These are phyloP conservation scores for Podilymbus podiceps DNA, from an alignment of 2,113 vertebrate species.

Conservation along the genomic window DNA sequence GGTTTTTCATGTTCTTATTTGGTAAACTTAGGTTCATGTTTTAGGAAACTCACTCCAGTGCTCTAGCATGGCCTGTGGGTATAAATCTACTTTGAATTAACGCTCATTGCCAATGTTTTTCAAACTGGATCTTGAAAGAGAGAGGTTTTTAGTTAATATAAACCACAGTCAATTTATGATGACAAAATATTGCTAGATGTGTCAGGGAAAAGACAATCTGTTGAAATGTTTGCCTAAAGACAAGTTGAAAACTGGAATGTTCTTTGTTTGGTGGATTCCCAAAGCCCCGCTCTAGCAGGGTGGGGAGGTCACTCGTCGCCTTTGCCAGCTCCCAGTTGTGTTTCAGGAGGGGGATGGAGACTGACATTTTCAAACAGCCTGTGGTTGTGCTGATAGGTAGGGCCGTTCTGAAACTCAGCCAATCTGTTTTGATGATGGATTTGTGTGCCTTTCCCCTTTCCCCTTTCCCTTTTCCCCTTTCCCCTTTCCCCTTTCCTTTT, in stretches of 20 bases:
- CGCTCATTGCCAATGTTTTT: not conserved
- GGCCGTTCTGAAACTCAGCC: not conserved
- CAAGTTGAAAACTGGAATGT: not conserved
- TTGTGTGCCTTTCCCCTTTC: too few species aligned
- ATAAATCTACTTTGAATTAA: not conserved
- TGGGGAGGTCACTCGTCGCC: not conserved
- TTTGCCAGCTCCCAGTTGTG: not conserved
- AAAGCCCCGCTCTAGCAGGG: not conserved
- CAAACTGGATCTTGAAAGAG: not conserved
- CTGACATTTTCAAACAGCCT: not conserved
- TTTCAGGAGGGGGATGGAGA: not conserved
- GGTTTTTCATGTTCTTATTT: conserved; percentile 24
- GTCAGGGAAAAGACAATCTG: not conserved
- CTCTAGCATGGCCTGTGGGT: not conserved
- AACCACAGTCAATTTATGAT: not conserved
- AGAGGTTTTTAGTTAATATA: not conserved
- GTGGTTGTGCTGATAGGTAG: not conserved
- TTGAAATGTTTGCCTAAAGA: not conserved
- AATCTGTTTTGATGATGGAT: not conserved
- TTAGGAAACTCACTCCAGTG: not conserved
- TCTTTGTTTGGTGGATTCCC: not conserved
- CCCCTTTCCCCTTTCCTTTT: too few species aligned
- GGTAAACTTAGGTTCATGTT: not conserved
- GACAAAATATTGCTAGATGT: not conserved
- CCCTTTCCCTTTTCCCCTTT: too few species aligned